phyloP scores from a whole-genome alignment of 92 coral and sea anemone genomes.

The Diadumene lineata region DNA sequence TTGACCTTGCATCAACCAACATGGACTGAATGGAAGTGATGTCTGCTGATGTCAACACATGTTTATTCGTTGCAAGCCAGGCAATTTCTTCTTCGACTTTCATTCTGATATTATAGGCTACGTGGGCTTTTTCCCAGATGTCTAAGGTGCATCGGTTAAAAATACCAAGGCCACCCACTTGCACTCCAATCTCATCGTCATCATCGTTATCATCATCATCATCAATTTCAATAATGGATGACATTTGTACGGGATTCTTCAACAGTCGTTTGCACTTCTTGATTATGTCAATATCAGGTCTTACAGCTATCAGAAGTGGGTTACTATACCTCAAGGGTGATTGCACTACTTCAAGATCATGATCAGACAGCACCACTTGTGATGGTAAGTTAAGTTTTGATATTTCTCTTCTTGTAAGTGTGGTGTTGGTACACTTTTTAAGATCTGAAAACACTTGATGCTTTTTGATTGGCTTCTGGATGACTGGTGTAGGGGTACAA shows the following conservation, averaged over 20 bases:
- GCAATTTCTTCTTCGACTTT: slow-evolving; percentile 31
- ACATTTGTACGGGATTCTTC: not conserved
- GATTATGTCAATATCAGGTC: not conserved
- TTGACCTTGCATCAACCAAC: slow-evolving; percentile 34
- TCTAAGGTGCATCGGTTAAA: slow-evolving; percentile 36
- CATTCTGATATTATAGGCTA: slow-evolving; percentile 9
- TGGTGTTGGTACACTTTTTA: not conserved
- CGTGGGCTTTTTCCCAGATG: slow-evolving; percentile 41
- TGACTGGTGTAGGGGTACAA: not conserved
- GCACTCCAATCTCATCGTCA: slow-evolving; percentile 36
- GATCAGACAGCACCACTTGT: slow-evolving; percentile 14
- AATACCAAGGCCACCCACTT: slow-evolving; percentile 45
- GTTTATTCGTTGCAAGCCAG: slow-evolving; percentile 41
- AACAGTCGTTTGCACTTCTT: slow-evolving; percentile 10
- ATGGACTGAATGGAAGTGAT: slow-evolving; percentile 14
- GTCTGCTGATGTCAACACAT: slow-evolving; percentile 14
- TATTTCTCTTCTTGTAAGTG: slow-evolving; percentile 8
- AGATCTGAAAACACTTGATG: not conserved
- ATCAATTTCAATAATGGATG: not conserved
- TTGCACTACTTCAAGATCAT: slow-evolving; percentile 8
- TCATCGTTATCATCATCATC: slow-evolving; percentile 45
- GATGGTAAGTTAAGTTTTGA: slow-evolving; percentile 7
- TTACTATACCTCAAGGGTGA: slow-evolving; percentile 1
- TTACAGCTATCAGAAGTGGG: slow-evolving; percentile 8
- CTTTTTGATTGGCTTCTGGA: not conserved